These are phyloP conservation scores for Bostrychus sinensis DNA, from an alignment of 2,113 vertebrate genomes.

Conservation along the genomic window DNA sequence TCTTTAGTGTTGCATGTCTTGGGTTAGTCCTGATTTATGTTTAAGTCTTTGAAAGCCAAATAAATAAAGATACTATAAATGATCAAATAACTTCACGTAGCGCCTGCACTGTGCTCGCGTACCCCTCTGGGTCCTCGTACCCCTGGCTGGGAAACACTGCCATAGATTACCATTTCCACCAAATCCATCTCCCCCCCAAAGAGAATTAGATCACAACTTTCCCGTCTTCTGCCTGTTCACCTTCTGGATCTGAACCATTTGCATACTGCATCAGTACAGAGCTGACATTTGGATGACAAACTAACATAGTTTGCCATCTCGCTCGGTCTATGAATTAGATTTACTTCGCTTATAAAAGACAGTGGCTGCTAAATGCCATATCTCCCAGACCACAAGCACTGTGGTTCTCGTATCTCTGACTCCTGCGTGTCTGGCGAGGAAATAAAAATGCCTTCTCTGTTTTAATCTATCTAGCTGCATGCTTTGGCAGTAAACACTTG, in stretches of 20 bases:
- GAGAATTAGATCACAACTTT: background rate
- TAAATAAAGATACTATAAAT: too few species aligned
- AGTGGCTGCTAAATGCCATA: conserved; percentile 72
- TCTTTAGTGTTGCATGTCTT: too few species aligned
- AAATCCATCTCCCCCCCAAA: conserved; percentile 1
- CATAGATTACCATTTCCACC: background rate
- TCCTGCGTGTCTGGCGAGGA: conserved; percentile 34
- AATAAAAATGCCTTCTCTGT: conserved; percentile 55
- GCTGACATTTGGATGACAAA: conserved; percentile 76
- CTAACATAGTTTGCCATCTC: conserved; percentile 59
- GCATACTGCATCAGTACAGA: conserved; percentile 53
- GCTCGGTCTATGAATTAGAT: conserved; percentile 62
- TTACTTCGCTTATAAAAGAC: conserved; percentile 73
- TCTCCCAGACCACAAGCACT: conserved; percentile 41
- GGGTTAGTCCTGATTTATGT: too few species aligned
- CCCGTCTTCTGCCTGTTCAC: conserved; percentile 16
- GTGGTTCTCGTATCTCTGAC: conserved; percentile 36
- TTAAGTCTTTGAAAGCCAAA: too few species aligned
- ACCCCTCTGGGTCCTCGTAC: too few species aligned
- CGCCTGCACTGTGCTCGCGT: too few species aligned
- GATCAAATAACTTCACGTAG: too few species aligned
- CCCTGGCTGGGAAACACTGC: too few species aligned
- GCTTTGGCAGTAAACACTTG: conserved; percentile 25
- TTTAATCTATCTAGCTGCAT: background rate
- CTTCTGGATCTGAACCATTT: conserved; percentile 48